These are phyloP conservation scores for Chionis minor DNA, from an alignment of 2,113 vertebrate species.

Conservation along the genomic window DNA sequence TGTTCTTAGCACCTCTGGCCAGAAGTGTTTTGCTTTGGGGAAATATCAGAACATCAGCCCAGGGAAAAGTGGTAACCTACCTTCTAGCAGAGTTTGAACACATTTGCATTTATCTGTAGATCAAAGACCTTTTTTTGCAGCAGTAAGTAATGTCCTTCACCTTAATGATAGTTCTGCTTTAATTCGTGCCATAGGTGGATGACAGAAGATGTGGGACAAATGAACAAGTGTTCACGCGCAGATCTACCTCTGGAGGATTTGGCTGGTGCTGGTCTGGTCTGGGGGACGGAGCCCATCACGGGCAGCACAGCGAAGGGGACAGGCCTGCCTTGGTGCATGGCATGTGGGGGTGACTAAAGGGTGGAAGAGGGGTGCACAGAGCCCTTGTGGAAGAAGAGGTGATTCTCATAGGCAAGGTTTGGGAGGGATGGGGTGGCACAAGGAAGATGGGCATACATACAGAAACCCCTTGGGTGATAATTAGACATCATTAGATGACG, in stretches of 20 bases:
- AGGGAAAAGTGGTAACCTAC: not conserved
- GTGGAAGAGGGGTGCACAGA: not conserved
- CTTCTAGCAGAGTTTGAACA: not conserved
- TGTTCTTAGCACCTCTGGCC: not conserved
- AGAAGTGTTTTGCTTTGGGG: not conserved
- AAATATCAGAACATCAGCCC: not conserved
- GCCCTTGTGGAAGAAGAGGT: not conserved
- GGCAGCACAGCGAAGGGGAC: not conserved
- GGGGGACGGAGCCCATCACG: fast-evolving
- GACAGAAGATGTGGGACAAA: not conserved
- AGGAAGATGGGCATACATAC: not conserved
- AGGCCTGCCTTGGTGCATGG: not conserved
- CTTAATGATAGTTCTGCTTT: not conserved
- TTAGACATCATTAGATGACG: not conserved
- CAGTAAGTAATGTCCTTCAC: not conserved
- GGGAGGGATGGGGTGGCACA: not conserved
- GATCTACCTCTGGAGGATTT: not conserved
- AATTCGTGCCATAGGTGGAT: not conserved
- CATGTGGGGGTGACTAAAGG: fast-evolving
- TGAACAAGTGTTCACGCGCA: not conserved
- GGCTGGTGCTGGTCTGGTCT: not conserved
- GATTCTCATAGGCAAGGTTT: not conserved
- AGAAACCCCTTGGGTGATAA: not conserved
- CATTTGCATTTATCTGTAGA: not conserved
- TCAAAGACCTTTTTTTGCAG: not conserved